Base-by-base conservation (phyloP, 2,888 invertebrate genomes). In the Drosophila pegasa region DNA sequence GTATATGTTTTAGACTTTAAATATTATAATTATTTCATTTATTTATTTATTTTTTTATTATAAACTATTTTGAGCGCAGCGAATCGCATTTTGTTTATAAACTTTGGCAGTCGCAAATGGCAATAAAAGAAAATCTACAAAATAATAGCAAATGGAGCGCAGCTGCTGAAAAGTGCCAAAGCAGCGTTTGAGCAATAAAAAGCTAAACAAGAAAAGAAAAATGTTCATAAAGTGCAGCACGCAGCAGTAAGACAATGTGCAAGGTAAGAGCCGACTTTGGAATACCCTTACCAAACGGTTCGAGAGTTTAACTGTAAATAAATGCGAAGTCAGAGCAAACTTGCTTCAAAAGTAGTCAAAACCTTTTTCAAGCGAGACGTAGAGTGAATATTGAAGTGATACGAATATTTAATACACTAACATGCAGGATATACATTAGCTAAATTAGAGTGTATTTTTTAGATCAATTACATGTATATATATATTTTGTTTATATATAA, bases 51-150 rank as follows among this genome's bases (percentile, higher is more conserved):
- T 5, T 20, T 5, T 25, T 5, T 5, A n/a, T n/a, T n/a, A n/a
- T n/a, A n/a, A n/a, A n/a, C n/a, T n/a, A n/a, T n/a, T 22, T 41
- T 22, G 5, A 41, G 4, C 22, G 31, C 25, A 7, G 22, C 7
- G 18, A 31, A 31, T 31, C n/a, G 8, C 0, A 25, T 20, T 33
- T 31, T 20, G 9, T 14, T 33, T 48, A n/a, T 1, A 22, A n/a
- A 33, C 48, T 33, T 31, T 4, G 12, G 18, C 48, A 50, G 27
- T 59, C 68, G 54, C 51, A 73, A 64, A 57, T 20, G 47, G 48
- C 52, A 81, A 71, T 81, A 86, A 86, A 86, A 71, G 57, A 78
- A 77, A 80, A 55, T 4, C 43, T 31, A 10, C 61, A 62, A 81
- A 62, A 81, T 75, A 69, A 51, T 57, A 59, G 35, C 54, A 80